These are phyloP conservation scores for Labia minor DNA, from an alignment of 2,888 invertebrate genomes.

Conservation along the genomic window DNA sequence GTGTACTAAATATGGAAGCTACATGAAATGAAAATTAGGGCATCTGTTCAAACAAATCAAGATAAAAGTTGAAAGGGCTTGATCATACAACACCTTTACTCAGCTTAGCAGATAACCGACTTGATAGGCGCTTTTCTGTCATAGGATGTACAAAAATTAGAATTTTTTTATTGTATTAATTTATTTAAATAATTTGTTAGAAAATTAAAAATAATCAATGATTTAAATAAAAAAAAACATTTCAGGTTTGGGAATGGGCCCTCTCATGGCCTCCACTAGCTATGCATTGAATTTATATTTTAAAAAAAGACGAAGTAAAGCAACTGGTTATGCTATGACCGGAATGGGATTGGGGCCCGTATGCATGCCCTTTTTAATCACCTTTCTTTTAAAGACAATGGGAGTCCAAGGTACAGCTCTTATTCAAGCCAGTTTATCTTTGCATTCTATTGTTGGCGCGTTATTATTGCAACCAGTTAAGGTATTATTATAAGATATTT, in stretches of 20 bases:
- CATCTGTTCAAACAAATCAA: too few relatives aligned
- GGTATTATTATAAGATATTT: constrained; percentile 51
- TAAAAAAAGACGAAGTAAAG: constrained; percentile 48
- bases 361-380: constrained; percentile 50
- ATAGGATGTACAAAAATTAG: too few relatives aligned
- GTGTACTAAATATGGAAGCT: too few relatives aligned
- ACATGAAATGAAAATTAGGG: too few relatives aligned
- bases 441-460: constrained; percentile 50
- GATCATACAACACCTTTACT: too few relatives aligned
- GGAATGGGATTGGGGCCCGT: constrained; percentile 57
- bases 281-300: constrained; percentile 54
- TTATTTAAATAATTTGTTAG: too few relatives aligned
- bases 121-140: too few relatives aligned
- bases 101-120: too few relatives aligned
- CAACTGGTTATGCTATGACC: constrained; percentile 52
- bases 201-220: too few relatives aligned
- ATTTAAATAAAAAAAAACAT: too few relatives aligned
- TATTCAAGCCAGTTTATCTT: constrained; percentile 48
- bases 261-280: constrained; percentile 44
- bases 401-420: constrained; percentile 51
- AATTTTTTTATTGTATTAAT: too few relatives aligned
- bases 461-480: constrained; percentile 53
- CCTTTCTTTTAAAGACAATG: constrained; percentile 44
- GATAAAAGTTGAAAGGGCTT: too few relatives aligned
- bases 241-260: constrained; percentile 51